A percentile compares a stretch with the other conserved stretches of the same genome.
These are phyloP conservation scores for Plagiodera versicolora DNA, from an alignment of 2,888 invertebrate genomes.

Conservation along the genomic window DNA sequence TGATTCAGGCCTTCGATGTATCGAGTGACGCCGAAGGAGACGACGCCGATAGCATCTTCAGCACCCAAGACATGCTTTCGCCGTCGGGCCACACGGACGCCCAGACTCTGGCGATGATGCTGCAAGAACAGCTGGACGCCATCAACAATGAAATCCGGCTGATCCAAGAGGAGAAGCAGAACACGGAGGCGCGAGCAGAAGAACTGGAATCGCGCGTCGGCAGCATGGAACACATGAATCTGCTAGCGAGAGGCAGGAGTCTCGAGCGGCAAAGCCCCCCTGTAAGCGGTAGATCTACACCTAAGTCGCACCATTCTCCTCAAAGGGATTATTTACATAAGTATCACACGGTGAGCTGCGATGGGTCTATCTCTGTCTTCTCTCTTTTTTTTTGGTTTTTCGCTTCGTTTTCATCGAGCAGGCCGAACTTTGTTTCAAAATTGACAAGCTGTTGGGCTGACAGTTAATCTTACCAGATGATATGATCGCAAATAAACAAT, in stretches of 20 bases:
- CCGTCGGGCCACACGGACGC: slow-evolving; percentile 79
- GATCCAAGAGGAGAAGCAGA: slow-evolving; percentile 68
- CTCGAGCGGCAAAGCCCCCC: slow-evolving; percentile 77
- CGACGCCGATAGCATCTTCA: slow-evolving; percentile 77
- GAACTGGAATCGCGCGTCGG: slow-evolving; percentile 96
- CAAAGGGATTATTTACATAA: slow-evolving; percentile 87
- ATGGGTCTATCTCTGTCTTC: slow-evolving; percentile 19
- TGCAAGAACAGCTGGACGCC: slow-evolving; percentile 98
- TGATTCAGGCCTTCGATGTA: slow-evolving; percentile 73
- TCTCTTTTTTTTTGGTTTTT: slow-evolving; percentile 11
- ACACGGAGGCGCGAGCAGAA: slow-evolving; percentile 95
- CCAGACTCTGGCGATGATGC: slow-evolving; percentile 96
- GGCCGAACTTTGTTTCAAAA: neutral
- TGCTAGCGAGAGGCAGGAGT: slow-evolving; percentile 73
- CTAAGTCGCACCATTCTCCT: slow-evolving; percentile 76
- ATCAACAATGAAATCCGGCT: slow-evolving; percentile 97
- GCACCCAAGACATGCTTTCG: slow-evolving; percentile 71
- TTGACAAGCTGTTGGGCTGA: neutral
- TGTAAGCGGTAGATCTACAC: slow-evolving; percentile 87
- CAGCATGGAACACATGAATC: slow-evolving; percentile 92
- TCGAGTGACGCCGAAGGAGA: slow-evolving; percentile 80
- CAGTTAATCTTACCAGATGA: too few relatives aligned
- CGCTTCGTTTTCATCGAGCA: slow-evolving; percentile 7
- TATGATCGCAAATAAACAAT: too few relatives aligned
- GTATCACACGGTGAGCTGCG: slow-evolving; percentile 86